Conservation (phyloP, 1,140 invertebrate genomes). For the Oedothorax gibbosus region DNA sequence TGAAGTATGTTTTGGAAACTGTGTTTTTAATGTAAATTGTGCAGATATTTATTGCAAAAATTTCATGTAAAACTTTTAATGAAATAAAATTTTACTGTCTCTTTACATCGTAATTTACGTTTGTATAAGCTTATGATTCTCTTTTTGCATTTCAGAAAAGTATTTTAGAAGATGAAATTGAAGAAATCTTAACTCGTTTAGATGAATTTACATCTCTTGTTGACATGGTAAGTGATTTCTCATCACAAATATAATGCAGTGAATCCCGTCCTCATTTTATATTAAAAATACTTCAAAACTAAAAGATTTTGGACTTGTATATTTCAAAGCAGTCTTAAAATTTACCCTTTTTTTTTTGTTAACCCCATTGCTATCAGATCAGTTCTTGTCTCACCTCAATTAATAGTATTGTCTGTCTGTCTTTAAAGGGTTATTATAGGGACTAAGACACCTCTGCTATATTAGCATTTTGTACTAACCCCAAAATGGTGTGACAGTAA, state of each 20-base stretch:
- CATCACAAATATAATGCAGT: background rate
- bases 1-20: slow-evolving; percentile 18
- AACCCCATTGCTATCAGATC: too few species aligned
- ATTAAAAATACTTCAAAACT: background rate
- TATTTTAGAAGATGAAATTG: slow-evolving; percentile 47
- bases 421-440: background rate
- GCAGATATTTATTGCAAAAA: too few species aligned
- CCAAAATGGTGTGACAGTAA: too few species aligned
- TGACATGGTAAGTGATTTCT: slow-evolving; percentile 44
- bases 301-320: too few species aligned
- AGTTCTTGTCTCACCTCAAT: too few species aligned
- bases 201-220: slow-evolving; percentile 55
- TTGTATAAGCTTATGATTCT: background rate
- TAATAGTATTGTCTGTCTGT: too few species aligned
- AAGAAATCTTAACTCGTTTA: slow-evolving; percentile 48
- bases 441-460: background rate
- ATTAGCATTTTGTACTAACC: too few species aligned
- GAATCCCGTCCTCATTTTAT: background rate
- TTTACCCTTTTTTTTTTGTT: too few species aligned
- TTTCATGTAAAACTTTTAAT: background rate
- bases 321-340: too few species aligned
- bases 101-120: background rate
- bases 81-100: background rate
- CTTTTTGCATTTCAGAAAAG: slow-evolving; percentile 23
- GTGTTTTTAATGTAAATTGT: too few species aligned